Base-by-base conservation (phyloP, 2,888 invertebrate genomes). In the Rhagophthalmus giganteus region DNA sequence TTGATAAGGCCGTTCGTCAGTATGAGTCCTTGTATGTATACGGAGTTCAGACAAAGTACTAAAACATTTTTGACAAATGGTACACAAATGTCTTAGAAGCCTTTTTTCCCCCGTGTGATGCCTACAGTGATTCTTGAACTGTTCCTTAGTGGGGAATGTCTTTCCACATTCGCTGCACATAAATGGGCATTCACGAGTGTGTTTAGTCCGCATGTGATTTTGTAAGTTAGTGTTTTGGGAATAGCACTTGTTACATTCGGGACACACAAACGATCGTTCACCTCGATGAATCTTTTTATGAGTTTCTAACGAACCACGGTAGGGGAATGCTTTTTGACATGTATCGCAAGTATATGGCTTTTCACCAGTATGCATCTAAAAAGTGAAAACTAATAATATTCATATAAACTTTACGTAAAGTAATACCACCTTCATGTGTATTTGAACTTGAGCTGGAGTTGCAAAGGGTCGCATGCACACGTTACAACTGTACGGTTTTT, bases 101-200 rank as follows among this genome's bases (percentile, higher is more conserved):
- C 44, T 59, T 39, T 60, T 63, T 46, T 68, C 66, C 2, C 68
- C 68, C 12, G 66, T 65, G 49, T 69, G 68, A 11, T 60, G 61
- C 20, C 67, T 55, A 3, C 51, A 54, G 33, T 69, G 68, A 27
- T 59, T 63, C 45, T 67, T 62, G 8, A 69, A 51, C 38, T 66
- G 63, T 28, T 61, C 61, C 50, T 61, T 60, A 1, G 63, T 62
- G 0, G 65, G 60, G 50, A 53, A 68, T 0, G 63, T 58, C 33
- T 63, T 57, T 2, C 64, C 63, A 51, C 68, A 69, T 13, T 61
- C 57, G 35, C 57, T 64, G 39, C 68, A 69, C 58, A 64, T 62
- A 33, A 62, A 67, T n/a, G 67, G 67, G 32, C 65, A 63, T 44
- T 67, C 68, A 15, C 60, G 61, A 2, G 66, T 64, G 41, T 67